Evolutionary conservation across 1,140 invertebrate species (phyloP).

Genomic region (Rhopalosiphum padi): DNA sequence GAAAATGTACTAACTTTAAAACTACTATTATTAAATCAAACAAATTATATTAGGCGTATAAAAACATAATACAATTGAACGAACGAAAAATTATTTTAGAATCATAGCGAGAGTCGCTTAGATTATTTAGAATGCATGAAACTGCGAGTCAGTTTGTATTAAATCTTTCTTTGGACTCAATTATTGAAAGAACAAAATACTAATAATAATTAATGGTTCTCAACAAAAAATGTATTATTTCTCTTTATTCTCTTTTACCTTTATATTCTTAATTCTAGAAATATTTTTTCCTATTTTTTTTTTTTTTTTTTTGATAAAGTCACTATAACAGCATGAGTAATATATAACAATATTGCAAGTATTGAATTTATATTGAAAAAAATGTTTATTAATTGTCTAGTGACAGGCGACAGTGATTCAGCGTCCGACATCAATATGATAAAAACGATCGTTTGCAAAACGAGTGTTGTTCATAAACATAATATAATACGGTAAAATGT

Average conservation of each 20-base stretch:
- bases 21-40: too few relatives aligned
- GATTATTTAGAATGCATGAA: neutral
- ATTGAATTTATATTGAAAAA: neutral
- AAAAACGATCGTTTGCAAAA: neutral
- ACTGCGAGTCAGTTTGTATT: neutral
- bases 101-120: neutral
- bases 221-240: too few relatives aligned
- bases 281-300: neutral
- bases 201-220: neutral
- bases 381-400: neutral
- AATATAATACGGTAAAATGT: neutral
- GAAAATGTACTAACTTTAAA: too few relatives aligned
- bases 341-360: neutral
- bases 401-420: neutral
- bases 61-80: neutral
- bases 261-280: neutral
- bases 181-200: neutral
- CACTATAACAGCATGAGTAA: neutral
- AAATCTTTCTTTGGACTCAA: neutral
- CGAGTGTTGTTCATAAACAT: neutral
- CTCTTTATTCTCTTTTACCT: neutral
- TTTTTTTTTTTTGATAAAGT: neutral
- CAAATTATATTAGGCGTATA: neutral
- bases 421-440: neutral
- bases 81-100: neutral